phyloP scores from a whole-genome alignment of 2,797 vertebrate species.

The Rhodeus uyekii region DNA sequence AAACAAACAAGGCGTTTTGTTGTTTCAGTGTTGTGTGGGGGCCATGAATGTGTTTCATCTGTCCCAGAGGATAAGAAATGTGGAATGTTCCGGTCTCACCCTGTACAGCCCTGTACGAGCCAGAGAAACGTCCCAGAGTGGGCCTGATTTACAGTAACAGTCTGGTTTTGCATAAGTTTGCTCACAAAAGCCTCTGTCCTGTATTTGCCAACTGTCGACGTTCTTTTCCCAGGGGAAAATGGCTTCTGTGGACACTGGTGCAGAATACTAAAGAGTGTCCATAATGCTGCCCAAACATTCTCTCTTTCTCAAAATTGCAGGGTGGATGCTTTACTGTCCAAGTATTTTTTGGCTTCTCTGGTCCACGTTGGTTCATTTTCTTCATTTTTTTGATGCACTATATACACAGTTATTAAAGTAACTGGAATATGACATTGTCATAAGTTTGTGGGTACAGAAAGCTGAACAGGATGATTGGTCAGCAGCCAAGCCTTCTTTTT shows the following conservation, averaged over 20 bases:
- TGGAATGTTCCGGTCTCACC: constrained; percentile 24
- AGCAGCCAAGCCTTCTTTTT: constrained; percentile 7
- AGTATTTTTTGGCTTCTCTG: constrained; percentile 37
- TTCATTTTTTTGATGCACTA: not conserved
- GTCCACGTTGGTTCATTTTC: not conserved
- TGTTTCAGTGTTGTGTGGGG: constrained; percentile 10
- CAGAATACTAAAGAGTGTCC: constrained; percentile 31
- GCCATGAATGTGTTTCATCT: constrained; percentile 15
- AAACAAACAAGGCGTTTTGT: constrained; percentile 38
- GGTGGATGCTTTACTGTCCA: constrained; percentile 33
- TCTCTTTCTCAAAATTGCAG: constrained; percentile 36
- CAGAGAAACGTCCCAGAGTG: constrained; percentile 3
- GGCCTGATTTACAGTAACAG: constrained; percentile 27
- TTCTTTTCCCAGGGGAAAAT: not conserved
- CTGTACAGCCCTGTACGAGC: constrained; percentile 6
- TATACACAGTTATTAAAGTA: constrained; percentile 7
- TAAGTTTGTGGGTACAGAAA: constrained; percentile 15
- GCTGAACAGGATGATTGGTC: constrained; percentile 7
- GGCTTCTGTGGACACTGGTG: constrained; percentile 10
- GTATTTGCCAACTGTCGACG: constrained; percentile 1
- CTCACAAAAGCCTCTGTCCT: constrained; percentile 15
- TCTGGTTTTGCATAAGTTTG: constrained; percentile 12
- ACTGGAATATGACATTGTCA: constrained; percentile 25
- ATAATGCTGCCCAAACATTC: constrained; percentile 12
- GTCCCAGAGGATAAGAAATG: constrained; percentile 34